These are phyloP conservation scores for Microcebus tavaratra DNA, from an alignment of 2,113 vertebrate species.

Conservation along the genomic window DNA sequence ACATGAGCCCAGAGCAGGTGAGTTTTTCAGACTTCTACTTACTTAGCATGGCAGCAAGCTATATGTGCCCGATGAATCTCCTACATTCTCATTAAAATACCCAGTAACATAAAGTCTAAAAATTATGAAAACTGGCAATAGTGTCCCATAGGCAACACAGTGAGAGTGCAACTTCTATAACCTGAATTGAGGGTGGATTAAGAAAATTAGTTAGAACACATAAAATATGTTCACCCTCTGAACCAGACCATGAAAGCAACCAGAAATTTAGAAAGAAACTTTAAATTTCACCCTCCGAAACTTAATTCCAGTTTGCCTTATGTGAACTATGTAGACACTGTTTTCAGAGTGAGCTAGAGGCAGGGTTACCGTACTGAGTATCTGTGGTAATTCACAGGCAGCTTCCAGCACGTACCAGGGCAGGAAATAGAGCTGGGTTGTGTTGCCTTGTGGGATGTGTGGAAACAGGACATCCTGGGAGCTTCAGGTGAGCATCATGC, in stretches of 20 bases:
- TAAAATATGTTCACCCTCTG: neutral
- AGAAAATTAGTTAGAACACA: neutral
- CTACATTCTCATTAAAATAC: neutral
- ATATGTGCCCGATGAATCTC: neutral
- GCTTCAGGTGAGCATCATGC: neutral
- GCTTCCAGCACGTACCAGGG: neutral
- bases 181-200: neutral
- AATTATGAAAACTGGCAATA: neutral
- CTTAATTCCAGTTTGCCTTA: neutral
- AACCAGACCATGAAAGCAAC: neutral
- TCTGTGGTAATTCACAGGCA: neutral
- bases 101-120: neutral
- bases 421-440: neutral
- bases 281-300: neutral
- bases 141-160: neutral
- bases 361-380: neutral
- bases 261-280: neutral
- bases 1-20: conserved; percentile 99
- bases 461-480: neutral
- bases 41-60: neutral
- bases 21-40: conserved; percentile 28
- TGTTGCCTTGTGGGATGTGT: neutral
- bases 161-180: neutral
- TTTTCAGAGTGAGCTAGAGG: neutral
- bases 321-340: neutral